phyloP scores from a whole-genome alignment of 2,888 invertebrate species.

The Cephus sareptanus region DNA sequence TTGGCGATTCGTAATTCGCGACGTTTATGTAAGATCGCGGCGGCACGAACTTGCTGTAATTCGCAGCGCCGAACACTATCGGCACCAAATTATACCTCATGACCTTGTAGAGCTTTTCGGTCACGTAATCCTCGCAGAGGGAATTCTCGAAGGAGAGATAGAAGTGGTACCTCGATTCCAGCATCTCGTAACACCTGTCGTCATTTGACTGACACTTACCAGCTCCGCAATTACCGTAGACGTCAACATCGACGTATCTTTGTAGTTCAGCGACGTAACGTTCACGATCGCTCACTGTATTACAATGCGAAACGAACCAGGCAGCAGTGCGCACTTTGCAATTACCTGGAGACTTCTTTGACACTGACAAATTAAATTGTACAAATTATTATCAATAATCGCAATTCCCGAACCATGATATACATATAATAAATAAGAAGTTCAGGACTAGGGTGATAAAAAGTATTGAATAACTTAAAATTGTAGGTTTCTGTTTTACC shows the following conservation, averaged over 20 bases:
- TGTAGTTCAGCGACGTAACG: slow-evolving; percentile 62
- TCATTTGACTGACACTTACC: not conserved
- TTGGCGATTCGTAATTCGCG: slow-evolving; percentile 68
- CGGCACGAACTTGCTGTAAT: slow-evolving; percentile 70
- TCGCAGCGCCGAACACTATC: slow-evolving; percentile 74
- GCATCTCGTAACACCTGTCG: slow-evolving; percentile 61
- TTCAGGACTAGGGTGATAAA: not conserved
- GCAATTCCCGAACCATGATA: not conserved
- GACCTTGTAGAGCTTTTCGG: slow-evolving; percentile 71
- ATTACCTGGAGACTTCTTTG: not conserved
- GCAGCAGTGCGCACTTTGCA: not conserved
- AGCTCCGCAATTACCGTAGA: slow-evolving; percentile 70
- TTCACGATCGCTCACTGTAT: slow-evolving; percentile 57
- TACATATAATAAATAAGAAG: not conserved
- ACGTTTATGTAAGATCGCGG: slow-evolving; percentile 71
- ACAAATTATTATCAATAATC: not conserved
- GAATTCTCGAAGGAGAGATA: slow-evolving; percentile 77
- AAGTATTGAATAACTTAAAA: not conserved
- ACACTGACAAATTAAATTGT: not conserved
- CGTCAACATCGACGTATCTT: slow-evolving; percentile 68
- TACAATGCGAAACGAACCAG: not conserved
- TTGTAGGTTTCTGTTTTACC: not conserved
- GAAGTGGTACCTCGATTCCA: slow-evolving; percentile 72
- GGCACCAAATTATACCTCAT: slow-evolving; percentile 72
- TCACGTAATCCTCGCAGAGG: slow-evolving; percentile 74